A percentile compares a stretch with the other conserved stretches of the same genome.
These are phyloP conservation scores for Colletes latitarsis DNA, from an alignment of 1,140 invertebrate genomes.

Conservation along the genomic window DNA sequence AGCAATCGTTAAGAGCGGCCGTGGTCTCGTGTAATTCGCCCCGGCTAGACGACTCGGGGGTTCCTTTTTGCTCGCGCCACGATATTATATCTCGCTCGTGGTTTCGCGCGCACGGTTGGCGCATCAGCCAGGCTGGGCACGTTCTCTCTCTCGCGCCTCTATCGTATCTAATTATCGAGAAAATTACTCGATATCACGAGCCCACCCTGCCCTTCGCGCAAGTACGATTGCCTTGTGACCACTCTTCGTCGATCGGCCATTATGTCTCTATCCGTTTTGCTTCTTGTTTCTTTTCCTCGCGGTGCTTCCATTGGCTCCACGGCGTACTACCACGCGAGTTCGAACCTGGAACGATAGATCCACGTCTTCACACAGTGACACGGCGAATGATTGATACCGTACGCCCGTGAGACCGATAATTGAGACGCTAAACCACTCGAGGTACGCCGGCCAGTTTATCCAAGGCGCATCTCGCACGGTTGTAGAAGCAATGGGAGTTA, in stretches of 20 bases:
- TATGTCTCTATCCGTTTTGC: neutral
- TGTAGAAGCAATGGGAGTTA: conserved; percentile 53
- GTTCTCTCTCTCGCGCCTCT: conserved; percentile 50
- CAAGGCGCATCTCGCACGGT: conserved; percentile 56
- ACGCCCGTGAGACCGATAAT: conserved; percentile 56
- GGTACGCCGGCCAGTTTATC: conserved; percentile 42
- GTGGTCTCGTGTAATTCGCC: conserved; percentile 17
- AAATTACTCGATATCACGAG: conserved; percentile 68
- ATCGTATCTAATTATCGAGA: conserved; percentile 73
- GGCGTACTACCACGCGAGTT: neutral
- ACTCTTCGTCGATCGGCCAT: conserved; percentile 6
- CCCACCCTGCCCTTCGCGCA: neutral
- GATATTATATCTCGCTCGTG: conserved; percentile 22
- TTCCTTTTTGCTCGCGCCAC: neutral
- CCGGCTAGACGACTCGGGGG: conserved; percentile 15
- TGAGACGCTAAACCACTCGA: conserved; percentile 48
- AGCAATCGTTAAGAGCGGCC: conserved; percentile 13
- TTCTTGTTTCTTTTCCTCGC: neutral
- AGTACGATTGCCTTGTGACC: conserved; percentile 1
- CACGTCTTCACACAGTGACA: conserved; percentile 10
- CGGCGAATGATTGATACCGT: conserved; percentile 38
- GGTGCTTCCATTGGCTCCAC: too few relatives aligned
- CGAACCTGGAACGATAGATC: neutral
- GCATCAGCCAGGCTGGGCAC: conserved; percentile 59
- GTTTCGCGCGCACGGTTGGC: neutral